Base-by-base conservation (phyloP, 2,113 vertebrate genomes). In the Alaudala cheleensis region DNA sequence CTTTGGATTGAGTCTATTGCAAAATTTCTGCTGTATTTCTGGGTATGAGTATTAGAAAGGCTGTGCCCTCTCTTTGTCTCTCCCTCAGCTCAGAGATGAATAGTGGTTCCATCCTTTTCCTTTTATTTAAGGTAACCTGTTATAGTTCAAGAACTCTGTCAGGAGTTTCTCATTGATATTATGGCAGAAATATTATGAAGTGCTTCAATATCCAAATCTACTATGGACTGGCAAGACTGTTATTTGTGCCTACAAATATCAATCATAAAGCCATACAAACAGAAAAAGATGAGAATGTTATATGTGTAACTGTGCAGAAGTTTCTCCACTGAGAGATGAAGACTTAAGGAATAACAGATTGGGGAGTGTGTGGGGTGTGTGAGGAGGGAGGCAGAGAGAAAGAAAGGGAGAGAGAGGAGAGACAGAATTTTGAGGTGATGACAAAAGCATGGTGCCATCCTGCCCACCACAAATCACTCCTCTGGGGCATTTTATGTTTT, bases 361-460 rank as follows among this genome's bases (percentile, higher is more conserved):
- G 10, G 2, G 2, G 5, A 9, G 8, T 25, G 10, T 18, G 51
- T 5, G 31, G 10, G 6, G 34, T 42, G 34, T n/a, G 2, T 19
- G 19, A 19, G 15, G 28, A 50, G 24, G 14, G 11, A 25, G 16
- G 15, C 14, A 19, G 10, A 29, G 20, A 42, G 6, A 51, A 40
- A 24, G 31, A 25, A 0, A 3, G 6, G 4, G 4, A 6, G 34
- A 20, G 33, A 81, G 44, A 37, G 16, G 17, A n/a, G 21, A 11
- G 16, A 65, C 6, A 23, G 37, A 40, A 23, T 61, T 87, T 5
- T 78, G n/a, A 12, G 19, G 14, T 65, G 12, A 39, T 34, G 10
- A 3, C 31, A 44, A 25, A 16, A 17, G 4, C 8, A 10, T 45
- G 9, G 11, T 62, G 8, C 17, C 6, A 45, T 74, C 39, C 37